These are phyloP conservation scores for Micoletzkya japonica DNA, from an alignment of 2,888 invertebrate species.

Conservation along the genomic window DNA sequence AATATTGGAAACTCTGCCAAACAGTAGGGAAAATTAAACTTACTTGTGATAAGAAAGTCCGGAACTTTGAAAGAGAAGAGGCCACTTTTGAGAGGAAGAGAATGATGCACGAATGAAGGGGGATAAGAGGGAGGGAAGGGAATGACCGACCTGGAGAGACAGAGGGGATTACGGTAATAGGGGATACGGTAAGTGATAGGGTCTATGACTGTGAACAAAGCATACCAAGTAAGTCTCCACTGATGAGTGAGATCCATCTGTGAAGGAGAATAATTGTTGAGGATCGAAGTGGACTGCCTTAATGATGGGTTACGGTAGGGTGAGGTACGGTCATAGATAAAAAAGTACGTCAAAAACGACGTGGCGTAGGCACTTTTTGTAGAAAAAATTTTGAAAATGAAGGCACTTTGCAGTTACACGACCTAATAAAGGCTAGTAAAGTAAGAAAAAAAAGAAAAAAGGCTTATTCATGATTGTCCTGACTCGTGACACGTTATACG, in stretches of 20 bases:
- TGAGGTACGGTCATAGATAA: too few species aligned
- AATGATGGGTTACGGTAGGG: too few species aligned
- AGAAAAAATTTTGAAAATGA: too few species aligned
- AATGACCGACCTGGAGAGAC: constrained; percentile 15
- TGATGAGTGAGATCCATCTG: constrained; percentile 13
- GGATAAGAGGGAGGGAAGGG: constrained; percentile 12
- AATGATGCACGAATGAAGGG: constrained; percentile 23
- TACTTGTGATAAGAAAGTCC: constrained; percentile 25
- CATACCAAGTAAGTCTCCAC: constrained; percentile 15
- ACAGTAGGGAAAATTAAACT: neutral
- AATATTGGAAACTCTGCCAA: neutral
- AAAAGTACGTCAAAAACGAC: too few species aligned
- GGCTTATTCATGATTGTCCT: too few species aligned
- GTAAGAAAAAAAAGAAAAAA: too few species aligned
- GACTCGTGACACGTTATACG: too few species aligned
- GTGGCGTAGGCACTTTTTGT: too few species aligned
- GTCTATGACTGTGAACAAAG: neutral
- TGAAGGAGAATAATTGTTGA: constrained; percentile 24
- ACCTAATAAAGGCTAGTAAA: too few species aligned
- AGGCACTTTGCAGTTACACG: too few species aligned
- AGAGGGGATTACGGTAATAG: neutral
- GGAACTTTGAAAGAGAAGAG: constrained; percentile 2
- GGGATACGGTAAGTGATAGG: neutral
- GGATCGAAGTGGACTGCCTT: too few species aligned
- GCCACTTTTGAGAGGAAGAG: constrained; percentile 17